phyloP scores from a whole-genome alignment of 2,113 vertebrate species.

The Columba janthina region DNA sequence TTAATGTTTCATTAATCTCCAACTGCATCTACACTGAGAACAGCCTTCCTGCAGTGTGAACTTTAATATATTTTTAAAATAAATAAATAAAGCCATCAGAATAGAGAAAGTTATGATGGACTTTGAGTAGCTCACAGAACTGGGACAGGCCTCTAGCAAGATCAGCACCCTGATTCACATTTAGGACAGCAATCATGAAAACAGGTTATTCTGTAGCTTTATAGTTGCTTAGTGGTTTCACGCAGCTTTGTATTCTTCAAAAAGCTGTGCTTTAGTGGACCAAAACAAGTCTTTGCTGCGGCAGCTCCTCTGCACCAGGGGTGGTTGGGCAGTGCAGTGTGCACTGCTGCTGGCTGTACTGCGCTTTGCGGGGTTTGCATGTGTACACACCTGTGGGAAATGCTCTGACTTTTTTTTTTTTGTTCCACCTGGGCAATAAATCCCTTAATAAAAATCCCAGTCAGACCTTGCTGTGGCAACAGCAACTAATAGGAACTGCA shows the following conservation, averaged over 20 bases:
- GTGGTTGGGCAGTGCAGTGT: fast-evolving
- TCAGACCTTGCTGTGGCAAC: neutral
- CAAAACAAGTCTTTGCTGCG: neutral
- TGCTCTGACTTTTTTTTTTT: neutral
- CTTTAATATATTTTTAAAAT: neutral
- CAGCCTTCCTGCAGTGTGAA: neutral
- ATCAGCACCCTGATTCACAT: neutral
- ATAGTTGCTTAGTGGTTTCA: neutral
- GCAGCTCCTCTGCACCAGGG: neutral
- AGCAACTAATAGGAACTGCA: neutral
- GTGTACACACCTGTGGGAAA: fast-evolving
- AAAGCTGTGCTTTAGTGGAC: neutral
- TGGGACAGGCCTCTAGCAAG: neutral
- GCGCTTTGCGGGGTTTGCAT: neutral
- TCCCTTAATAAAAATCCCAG: neutral
- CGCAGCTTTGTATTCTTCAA: neutral
- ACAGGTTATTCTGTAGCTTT: neutral
- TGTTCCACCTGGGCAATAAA: neutral
- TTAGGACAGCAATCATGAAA: neutral
- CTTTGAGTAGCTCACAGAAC: neutral
- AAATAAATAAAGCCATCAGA: neutral
- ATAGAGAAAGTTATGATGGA: neutral
- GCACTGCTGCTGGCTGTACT: neutral
- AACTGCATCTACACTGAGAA: neutral
- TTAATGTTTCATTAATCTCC: neutral